Evolutionary conservation across 1,140 invertebrate species (phyloP), one percentile per base, ranked within the genome.

Genomic region (Leptonema lineaticorne): DNA sequence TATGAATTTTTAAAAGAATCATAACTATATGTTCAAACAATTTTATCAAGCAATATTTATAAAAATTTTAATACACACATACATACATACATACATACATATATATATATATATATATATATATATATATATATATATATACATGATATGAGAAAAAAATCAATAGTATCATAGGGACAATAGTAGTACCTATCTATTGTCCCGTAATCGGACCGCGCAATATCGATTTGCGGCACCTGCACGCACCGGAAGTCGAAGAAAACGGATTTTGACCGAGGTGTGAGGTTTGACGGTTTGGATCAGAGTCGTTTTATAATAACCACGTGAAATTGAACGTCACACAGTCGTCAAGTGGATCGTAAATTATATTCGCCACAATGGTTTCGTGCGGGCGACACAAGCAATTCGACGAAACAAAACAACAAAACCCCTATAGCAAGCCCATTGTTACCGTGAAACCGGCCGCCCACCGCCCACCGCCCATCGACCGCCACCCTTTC

Each of bases 341-440:
- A 53, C 48, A 18, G n/a, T 20, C 48, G 24, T 53, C 48, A 18
- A 26, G 56, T 26, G 27, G 30, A 6, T 60, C 58, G 59, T 62
- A 62, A 62, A 62, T 62, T 62, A 62, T 45, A 37, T 45, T 45
- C 30, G 22, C 22, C 37, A 62, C 59, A 62, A 62, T 45, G 59
- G 59, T 62, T 62, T 45, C 16, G 27, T 62, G 59, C 30, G 18
- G 45, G 33, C 22, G 59, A 62, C 59, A 62, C 59, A 62, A 62
- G 45, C 59, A 62, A 62, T 62, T 62, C 22, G 8, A 33, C n/a
- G 28, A 30, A 59, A 59, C 28, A 59, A 59, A 59, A 33, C 57
- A 16, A 22, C n/a, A n/a, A n/a, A n/a, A n/a, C n/a, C 48, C 48
- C 20, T 24, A 11, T 24, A 18, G 18, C 48, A 22, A 2, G 24